These are phyloP conservation scores for Caenorhabditis doughertyi DNA, from an alignment of 2,888 invertebrate genomes.

Conservation along the genomic window DNA sequence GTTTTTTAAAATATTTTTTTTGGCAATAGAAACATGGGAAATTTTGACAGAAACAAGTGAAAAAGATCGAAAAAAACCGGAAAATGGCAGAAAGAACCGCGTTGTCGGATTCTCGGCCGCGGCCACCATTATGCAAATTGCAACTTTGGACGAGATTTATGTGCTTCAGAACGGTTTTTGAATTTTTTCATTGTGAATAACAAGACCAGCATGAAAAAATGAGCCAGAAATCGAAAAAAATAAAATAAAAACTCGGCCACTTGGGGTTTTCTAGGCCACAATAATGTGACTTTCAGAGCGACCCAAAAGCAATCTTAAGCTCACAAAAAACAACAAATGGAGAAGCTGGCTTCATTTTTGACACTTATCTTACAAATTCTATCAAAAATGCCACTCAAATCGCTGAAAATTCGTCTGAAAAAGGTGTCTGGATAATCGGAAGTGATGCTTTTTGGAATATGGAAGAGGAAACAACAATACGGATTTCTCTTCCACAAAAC, in stretches of 20 bases:
- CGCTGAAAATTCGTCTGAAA: not conserved
- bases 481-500: not conserved
- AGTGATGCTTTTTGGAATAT: conserved; percentile 16
- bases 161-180: no score
- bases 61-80: no score
- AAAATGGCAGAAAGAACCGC: no score
- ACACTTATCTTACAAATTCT: conserved; percentile 21
- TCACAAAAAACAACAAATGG: not conserved
- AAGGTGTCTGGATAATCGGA: conserved; percentile 67
- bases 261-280: no score
- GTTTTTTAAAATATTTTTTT: no score
- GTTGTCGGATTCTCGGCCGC: no score
- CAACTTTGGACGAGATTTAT: no score
- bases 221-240: not conserved
- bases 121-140: no score
- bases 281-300: conserved; percentile 13
- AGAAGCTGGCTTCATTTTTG: conserved; percentile 30
- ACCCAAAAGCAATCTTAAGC: conserved; percentile 15
- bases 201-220: no score
- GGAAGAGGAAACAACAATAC: not conserved
- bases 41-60: no score
- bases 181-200: no score
- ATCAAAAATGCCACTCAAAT: conserved; percentile 42
- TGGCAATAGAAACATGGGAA: no score
- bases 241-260: not conserved